These are phyloP conservation scores for Camponotus fellah DNA, from an alignment of 2,888 invertebrate genomes.

Conservation along the genomic window DNA sequence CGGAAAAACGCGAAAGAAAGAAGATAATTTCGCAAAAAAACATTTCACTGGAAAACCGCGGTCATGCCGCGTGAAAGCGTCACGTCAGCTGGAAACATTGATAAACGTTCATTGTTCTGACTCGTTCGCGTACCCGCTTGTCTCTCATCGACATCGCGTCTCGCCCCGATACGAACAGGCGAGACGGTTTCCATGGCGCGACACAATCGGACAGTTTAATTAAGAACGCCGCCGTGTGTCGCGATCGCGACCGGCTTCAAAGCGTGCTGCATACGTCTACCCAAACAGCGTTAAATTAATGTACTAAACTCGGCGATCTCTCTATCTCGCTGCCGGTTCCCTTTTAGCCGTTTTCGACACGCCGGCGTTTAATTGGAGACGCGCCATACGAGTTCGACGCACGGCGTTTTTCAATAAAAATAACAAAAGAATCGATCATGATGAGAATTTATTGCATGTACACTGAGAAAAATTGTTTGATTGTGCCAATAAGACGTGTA, in stretches of 20 bases:
- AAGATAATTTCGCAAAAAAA: conserved; percentile 37
- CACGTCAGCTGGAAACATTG: conserved; percentile 56
- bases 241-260: conserved; percentile 26
- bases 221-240: conserved; percentile 32
- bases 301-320: conserved; percentile 14
- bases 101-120: conserved; percentile 54
- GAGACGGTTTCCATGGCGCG: neutral
- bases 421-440: neutral
- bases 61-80: conserved; percentile 33
- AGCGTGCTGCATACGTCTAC: conserved; percentile 23
- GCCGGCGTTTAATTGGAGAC: conserved; percentile 24
- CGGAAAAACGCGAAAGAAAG: neutral
- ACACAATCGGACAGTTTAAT: conserved; percentile 44
- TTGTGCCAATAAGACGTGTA: no score
- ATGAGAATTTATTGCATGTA: neutral
- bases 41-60: conserved; percentile 24
- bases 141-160: conserved; percentile 9
- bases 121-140: conserved; percentile 2
- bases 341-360: neutral
- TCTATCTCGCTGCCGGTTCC: conserved; percentile 1
- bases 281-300: conserved; percentile 35
- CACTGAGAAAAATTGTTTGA: no score
- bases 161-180: conserved; percentile 13
- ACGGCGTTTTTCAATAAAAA: conserved; percentile 33
- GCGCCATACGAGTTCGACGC: neutral